Percentiles rank a stretch among this genome's conserved stretches.
Evolutionary conservation across 2,797 vertebrate genomes (phyloP).

Genomic region (Bradypus variegatus): DNA sequence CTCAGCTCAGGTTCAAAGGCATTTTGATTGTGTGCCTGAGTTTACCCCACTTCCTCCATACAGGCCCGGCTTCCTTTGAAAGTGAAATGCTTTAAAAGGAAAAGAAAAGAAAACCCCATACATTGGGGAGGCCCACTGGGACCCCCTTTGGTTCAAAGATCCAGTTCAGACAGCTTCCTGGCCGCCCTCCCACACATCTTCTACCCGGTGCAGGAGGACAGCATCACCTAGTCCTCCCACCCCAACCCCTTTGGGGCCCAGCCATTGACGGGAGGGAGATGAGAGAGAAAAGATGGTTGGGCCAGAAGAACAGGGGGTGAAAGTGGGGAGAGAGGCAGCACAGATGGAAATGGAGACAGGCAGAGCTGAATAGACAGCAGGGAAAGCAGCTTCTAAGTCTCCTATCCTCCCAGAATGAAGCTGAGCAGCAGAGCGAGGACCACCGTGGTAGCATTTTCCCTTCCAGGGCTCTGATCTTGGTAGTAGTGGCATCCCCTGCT

Average conservation of each 20-base stretch:
- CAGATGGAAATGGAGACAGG: not conserved
- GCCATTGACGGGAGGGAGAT: not conserved
- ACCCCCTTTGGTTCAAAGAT: slow-evolving; percentile 49
- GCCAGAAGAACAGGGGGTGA: not conserved
- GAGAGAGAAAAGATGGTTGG: not conserved
- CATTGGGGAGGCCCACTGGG: slow-evolving; percentile 2
- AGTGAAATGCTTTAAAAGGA: slow-evolving; percentile 58
- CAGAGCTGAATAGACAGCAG: not conserved
- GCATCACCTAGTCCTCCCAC: not conserved
- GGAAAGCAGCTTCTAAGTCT: not conserved
- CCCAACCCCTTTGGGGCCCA: not conserved
- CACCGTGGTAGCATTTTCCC: not conserved
- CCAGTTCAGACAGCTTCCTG: not conserved
- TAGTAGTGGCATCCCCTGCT: not conserved
- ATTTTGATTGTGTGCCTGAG: slow-evolving; percentile 40
- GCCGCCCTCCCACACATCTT: slow-evolving; percentile 2
- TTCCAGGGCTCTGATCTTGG: not conserved
- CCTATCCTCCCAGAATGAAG: not conserved
- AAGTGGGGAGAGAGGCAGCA: not conserved
- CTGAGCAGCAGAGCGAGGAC: not conserved
- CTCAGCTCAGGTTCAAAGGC: slow-evolving; percentile 46
- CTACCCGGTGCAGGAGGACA: slow-evolving; percentile 40
- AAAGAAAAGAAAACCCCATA: slow-evolving; percentile 52
- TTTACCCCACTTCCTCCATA: slow-evolving; percentile 58
- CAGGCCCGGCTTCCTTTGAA: slow-evolving; percentile 61